Percentiles rank a stretch among this genome's conserved stretches.
These are phyloP conservation scores for Halictus rubicundus DNA, from an alignment of 1,140 invertebrate species.

Conservation along the genomic window DNA sequence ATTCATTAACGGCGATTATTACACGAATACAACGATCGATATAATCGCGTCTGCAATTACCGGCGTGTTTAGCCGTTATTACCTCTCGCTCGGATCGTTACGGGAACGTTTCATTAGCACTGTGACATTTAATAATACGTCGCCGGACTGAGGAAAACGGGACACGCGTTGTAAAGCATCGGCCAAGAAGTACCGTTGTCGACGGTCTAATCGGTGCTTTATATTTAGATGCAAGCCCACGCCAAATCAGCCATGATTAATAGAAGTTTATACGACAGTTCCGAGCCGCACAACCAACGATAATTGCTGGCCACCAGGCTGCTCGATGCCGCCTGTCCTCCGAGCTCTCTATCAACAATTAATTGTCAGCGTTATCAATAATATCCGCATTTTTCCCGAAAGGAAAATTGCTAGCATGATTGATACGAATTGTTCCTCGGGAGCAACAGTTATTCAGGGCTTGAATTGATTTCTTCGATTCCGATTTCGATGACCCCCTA, in stretches of 20 bases:
- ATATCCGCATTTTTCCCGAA: neutral
- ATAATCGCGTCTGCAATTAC: neutral
- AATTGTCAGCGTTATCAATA: neutral
- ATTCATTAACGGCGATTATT: neutral
- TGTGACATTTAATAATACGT: slow-evolving; percentile 42
- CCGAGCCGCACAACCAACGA: slow-evolving; percentile 5
- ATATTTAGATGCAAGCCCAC: slow-evolving; percentile 30
- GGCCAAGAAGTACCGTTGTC: slow-evolving; percentile 22
- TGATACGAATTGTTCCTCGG: too few species aligned
- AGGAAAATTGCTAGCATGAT: neutral
- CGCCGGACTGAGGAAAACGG: neutral
- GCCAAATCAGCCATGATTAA: slow-evolving; percentile 49
- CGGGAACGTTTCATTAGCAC: slow-evolving; percentile 14
- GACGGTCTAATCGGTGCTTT: slow-evolving; percentile 47
- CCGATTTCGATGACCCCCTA: too few species aligned
- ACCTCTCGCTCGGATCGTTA: slow-evolving; percentile 9
- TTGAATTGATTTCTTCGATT: too few species aligned
- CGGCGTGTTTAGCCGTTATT: neutral
- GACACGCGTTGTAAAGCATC: neutral
- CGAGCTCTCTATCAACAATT: neutral
- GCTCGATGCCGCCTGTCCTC: neutral
- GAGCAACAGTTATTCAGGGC: too few species aligned
- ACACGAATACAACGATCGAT: neutral
- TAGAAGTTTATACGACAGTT: slow-evolving; percentile 26
- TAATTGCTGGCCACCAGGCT: neutral